These are phyloP conservation scores for Deilephila porcellus DNA, from an alignment of 2,888 invertebrate species.

Conservation along the genomic window DNA sequence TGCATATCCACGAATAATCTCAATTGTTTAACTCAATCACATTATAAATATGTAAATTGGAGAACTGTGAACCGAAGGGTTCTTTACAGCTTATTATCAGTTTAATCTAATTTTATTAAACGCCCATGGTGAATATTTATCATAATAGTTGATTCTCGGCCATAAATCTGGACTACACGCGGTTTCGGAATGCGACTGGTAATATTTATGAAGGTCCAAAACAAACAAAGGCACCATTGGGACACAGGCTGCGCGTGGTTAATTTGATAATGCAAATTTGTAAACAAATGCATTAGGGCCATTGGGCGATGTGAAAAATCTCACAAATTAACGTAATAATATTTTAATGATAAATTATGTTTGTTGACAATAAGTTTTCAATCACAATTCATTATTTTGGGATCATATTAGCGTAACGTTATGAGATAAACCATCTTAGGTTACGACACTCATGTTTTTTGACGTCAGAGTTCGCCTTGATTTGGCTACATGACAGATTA, in stretches of 20 bases:
- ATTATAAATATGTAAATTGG: conserved; percentile 33
- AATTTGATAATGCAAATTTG: conserved; percentile 63
- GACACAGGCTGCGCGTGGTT: conserved; percentile 41
- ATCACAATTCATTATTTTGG: no score
- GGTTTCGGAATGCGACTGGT: conserved; percentile 64
- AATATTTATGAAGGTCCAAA: conserved; percentile 74
- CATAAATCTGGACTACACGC: conserved; percentile 72
- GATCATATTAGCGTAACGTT: no score
- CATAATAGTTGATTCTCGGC: conserved; percentile 59
- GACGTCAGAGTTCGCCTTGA: no score
- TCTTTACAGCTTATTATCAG: conserved; percentile 38
- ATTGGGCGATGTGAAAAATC: neutral
- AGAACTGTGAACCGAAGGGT: neutral
- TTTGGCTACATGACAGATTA: no score
- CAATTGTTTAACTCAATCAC: conserved; percentile 68
- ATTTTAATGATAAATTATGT: no score
- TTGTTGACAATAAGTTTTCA: no score
- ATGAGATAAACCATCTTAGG: no score
- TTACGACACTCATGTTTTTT: no score
- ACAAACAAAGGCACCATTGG: conserved; percentile 69
- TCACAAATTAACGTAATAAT: neutral
- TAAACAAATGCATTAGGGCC: neutral
- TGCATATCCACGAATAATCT: conserved; percentile 69
- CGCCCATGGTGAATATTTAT: conserved; percentile 66
- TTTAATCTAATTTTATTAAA: conserved; percentile 58